These are phyloP conservation scores for Syngnathus typhle DNA, from an alignment of 2,113 vertebrate genomes.

Conservation along the genomic window DNA sequence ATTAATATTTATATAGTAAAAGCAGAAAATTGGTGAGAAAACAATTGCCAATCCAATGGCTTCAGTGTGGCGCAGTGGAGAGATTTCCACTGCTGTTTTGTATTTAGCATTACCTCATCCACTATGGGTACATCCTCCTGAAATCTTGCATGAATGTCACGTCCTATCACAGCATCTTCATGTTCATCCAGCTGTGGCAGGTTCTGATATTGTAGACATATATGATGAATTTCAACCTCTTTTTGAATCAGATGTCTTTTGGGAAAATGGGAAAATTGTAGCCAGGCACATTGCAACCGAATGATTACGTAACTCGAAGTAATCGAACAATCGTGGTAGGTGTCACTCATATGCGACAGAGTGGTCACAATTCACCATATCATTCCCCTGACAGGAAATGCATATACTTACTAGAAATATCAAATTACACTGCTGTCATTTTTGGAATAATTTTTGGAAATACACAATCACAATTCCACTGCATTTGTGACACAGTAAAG, in stretches of 20 bases:
- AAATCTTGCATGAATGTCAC: constrained; percentile 41
- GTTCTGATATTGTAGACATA: background rate
- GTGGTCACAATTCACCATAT: constrained; percentile 14
- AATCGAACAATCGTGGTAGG: background rate
- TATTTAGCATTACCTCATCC: constrained; percentile 48
- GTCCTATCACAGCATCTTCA: background rate
- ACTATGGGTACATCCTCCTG: constrained; percentile 6
- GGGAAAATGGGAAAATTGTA: background rate
- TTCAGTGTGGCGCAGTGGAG: constrained; percentile 12
- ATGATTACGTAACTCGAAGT: constrained; percentile 8
- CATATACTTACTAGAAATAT: background rate
- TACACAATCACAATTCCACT: background rate
- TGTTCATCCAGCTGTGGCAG: background rate
- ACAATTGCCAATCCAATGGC: background rate
- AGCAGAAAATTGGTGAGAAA: background rate
- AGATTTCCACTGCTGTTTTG: background rate
- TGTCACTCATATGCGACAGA: constrained; percentile 5
- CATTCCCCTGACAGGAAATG: background rate
- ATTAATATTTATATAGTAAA: background rate
- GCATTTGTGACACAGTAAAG: background rate
- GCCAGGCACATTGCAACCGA: background rate
- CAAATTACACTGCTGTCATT: background rate
- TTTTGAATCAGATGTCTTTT: background rate
- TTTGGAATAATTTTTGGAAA: background rate
- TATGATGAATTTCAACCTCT: background rate